These are phyloP conservation scores for Temnothorax unifasciatus DNA, from an alignment of 2,888 invertebrate genomes.

Conservation along the genomic window DNA sequence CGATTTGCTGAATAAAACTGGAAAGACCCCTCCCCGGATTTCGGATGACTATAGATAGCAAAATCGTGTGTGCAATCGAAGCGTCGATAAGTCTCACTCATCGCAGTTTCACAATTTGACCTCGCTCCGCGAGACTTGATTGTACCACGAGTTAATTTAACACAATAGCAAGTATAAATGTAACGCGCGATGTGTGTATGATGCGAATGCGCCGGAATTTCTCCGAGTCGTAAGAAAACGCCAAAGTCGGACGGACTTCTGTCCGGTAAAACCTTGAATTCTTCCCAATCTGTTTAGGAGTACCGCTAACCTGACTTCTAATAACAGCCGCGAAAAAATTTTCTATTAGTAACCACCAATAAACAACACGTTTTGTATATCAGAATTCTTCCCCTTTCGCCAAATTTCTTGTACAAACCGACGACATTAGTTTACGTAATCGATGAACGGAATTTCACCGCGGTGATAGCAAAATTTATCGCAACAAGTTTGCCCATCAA, in stretches of 20 bases:
- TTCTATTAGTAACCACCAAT: not conserved
- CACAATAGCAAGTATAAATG: not conserved
- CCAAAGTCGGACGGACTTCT: not conserved
- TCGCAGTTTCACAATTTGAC: not conserved
- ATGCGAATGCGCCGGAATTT: not conserved
- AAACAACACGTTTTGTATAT: not conserved
- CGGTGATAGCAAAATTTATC: constrained; percentile 20
- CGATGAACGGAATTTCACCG: not conserved
- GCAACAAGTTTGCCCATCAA: constrained; percentile 22
- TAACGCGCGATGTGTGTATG: not conserved
- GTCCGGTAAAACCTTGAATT: not conserved
- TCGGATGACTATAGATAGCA: too few species aligned
- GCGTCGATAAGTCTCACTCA: not conserved
- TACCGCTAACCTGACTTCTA: not conserved
- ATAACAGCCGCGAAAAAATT: not conserved
- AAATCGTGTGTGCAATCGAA: not conserved
- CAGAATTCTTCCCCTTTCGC: not conserved
- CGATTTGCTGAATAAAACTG: not conserved
- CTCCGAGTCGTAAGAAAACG: not conserved
- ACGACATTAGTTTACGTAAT: constrained; percentile 8
- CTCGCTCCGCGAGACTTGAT: not conserved
- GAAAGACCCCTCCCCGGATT: not conserved
- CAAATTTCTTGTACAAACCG: not conserved
- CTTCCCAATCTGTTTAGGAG: not conserved
- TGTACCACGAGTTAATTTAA: not conserved